A percentile compares a stretch with the other conserved stretches of the same genome.
phyloP scores from a whole-genome alignment of 2,113 vertebrate genomes.

The Clarias gariepinus region DNA sequence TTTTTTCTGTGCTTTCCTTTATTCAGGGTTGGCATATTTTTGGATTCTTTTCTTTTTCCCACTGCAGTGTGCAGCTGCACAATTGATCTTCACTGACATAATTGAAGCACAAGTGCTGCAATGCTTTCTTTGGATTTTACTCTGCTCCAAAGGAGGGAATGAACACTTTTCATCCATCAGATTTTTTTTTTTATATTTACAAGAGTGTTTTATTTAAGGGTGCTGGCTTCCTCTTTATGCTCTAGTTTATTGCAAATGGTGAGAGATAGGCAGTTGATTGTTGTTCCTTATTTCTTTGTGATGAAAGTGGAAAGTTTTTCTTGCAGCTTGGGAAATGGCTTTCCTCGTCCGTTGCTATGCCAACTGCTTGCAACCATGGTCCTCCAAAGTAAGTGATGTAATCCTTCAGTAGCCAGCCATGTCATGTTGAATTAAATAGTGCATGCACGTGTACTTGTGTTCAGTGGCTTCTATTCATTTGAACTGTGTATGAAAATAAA shows the following conservation, averaged over 20 bases:
- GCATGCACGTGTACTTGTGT: background rate
- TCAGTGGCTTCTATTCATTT: background rate
- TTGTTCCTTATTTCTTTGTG: conserved; percentile 34
- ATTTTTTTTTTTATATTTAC: background rate
- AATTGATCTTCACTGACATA: background rate
- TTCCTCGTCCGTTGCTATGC: conserved; percentile 99
- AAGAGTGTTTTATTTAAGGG: background rate
- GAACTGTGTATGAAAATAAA: background rate
- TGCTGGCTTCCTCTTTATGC: background rate
- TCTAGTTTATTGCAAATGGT: conserved; percentile 22
- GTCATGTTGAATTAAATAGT: background rate
- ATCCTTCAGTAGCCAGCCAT: conserved; percentile 53
- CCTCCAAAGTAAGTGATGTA: conserved; percentile 97
- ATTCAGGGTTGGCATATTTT: background rate
- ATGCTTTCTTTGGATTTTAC: background rate
- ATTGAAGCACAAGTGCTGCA: background rate
- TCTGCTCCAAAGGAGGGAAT: background rate
- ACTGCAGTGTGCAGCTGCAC: background rate
- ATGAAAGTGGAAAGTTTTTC: conserved; percentile 81
- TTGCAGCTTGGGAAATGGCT: conserved; percentile 87
- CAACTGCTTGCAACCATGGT: conserved; percentile 99
- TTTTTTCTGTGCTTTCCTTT: background rate
- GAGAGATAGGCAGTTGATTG: background rate
- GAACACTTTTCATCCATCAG: background rate
- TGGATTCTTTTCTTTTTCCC: background rate